A percentile compares a stretch with the other conserved stretches of the same genome.
These are phyloP conservation scores for Drosophila stalkeri DNA, from an alignment of 2,888 invertebrate genomes.

Conservation along the genomic window DNA sequence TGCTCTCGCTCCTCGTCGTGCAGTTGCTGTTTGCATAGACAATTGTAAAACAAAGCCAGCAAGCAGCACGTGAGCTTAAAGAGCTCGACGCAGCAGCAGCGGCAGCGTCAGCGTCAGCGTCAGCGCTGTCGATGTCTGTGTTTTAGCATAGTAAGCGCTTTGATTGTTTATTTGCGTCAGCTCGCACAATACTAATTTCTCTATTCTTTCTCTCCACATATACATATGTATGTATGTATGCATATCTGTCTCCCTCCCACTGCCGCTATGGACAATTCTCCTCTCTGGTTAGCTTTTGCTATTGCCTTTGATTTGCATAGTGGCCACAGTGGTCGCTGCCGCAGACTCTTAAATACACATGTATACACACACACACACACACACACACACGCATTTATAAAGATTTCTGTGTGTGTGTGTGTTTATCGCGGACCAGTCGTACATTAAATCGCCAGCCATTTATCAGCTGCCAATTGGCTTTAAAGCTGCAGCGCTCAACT, in stretches of 20 bases:
- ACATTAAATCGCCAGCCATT: constrained; percentile 53
- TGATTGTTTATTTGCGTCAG: constrained; percentile 44
- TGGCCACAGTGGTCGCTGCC: constrained; percentile 26
- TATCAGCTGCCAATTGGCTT: constrained; percentile 59
- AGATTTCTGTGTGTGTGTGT: not conserved
- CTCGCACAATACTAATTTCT: constrained; percentile 47
- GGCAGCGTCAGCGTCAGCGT: not conserved
- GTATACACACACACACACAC: not conserved
- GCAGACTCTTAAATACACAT: constrained; percentile 12
- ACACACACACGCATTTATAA: not conserved
- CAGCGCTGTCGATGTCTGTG: constrained; percentile 28
- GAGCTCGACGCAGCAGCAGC: constrained; percentile 26
- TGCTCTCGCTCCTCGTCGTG: constrained; percentile 23
- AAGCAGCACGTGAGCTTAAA: constrained; percentile 53
- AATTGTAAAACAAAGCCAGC: constrained; percentile 56
- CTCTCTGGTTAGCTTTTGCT: constrained; percentile 24
- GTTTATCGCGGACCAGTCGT: constrained; percentile 13
- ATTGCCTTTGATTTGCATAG: constrained; percentile 53
- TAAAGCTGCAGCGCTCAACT: constrained; percentile 52
- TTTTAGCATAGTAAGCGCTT: constrained; percentile 36
- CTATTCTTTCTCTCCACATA: constrained; percentile 16
- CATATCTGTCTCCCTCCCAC: not conserved
- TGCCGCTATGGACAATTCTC: not conserved
- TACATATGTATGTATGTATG: not conserved
- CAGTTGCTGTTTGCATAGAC: constrained; percentile 51